These are phyloP conservation scores for Nanorana parkeri DNA, from an alignment of 2,113 vertebrate genomes.

Conservation along the genomic window DNA sequence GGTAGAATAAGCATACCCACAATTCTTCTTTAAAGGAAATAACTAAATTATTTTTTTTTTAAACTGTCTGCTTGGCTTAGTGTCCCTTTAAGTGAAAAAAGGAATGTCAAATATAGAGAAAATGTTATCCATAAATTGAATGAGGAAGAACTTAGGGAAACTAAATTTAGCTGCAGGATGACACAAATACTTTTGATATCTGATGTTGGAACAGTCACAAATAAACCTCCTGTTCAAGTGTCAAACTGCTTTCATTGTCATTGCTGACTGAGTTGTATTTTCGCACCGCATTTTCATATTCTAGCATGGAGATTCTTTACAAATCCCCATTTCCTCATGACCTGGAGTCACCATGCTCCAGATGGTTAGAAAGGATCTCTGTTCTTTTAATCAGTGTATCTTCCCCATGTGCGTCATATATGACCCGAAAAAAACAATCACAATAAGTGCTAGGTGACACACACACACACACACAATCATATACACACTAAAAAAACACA, in stretches of 20 bases:
- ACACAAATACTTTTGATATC: too few species aligned
- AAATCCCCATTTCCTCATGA: slow-evolving; percentile 45
- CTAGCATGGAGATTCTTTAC: slow-evolving; percentile 1
- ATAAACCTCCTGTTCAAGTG: neutral
- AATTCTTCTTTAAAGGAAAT: too few species aligned
- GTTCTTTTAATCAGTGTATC: slow-evolving; percentile 17
- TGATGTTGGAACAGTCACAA: neutral
- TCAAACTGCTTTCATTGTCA: neutral
- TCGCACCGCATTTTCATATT: slow-evolving; percentile 1
- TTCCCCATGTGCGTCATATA: slow-evolving; percentile 41
- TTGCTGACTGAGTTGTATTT: neutral
- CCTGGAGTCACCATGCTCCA: slow-evolving; percentile 39
- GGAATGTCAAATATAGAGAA: too few species aligned
- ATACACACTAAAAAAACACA: neutral
- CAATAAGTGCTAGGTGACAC: neutral
- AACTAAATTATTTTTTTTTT: too few species aligned
- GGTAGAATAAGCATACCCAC: too few species aligned
- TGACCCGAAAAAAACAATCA: slow-evolving; percentile 30
- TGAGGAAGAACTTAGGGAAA: too few species aligned
- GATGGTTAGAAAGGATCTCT: slow-evolving; percentile 21
- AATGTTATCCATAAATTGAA: too few species aligned
- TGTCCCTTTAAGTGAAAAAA: too few species aligned
- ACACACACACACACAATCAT: neutral
- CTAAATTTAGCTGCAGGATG: too few species aligned
- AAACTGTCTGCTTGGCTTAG: too few species aligned